Evolutionary conservation across 2,113 vertebrate genomes (phyloP).

Genomic region (Tetrax tetrax): DNA sequence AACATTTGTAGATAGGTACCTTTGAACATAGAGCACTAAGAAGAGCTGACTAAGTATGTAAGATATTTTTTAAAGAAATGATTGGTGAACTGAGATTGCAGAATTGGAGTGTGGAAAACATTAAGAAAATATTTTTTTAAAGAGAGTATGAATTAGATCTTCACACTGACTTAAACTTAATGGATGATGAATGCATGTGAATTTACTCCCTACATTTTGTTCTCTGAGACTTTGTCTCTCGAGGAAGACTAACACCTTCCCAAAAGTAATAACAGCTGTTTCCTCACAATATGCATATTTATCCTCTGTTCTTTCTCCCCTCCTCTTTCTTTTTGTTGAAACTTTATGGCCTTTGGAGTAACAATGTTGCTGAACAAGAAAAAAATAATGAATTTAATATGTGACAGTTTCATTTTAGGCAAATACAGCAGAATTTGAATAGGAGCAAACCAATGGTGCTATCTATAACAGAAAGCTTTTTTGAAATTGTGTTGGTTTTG

Average conservation of each 20-base stretch:
- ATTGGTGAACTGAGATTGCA: background rate
- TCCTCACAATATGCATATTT: background rate
- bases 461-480: background rate
- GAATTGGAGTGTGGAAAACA: background rate
- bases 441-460: background rate
- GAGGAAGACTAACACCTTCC: background rate
- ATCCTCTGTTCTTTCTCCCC: background rate
- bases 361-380: background rate
- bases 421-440: background rate
- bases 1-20: background rate
- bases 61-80: background rate
- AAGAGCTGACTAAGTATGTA: background rate
- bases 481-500: background rate
- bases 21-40: background rate
- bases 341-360: background rate
- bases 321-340: background rate
- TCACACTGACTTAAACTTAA: background rate
- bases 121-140: background rate
- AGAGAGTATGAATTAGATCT: background rate
- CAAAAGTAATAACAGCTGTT: background rate
- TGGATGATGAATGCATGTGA: background rate
- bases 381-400: background rate
- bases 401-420: background rate
- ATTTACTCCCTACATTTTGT: background rate
- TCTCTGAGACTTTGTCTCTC: background rate